Evolutionary conservation across 2,888 invertebrate species (phyloP).

Genomic region (Nebria salina): DNA sequence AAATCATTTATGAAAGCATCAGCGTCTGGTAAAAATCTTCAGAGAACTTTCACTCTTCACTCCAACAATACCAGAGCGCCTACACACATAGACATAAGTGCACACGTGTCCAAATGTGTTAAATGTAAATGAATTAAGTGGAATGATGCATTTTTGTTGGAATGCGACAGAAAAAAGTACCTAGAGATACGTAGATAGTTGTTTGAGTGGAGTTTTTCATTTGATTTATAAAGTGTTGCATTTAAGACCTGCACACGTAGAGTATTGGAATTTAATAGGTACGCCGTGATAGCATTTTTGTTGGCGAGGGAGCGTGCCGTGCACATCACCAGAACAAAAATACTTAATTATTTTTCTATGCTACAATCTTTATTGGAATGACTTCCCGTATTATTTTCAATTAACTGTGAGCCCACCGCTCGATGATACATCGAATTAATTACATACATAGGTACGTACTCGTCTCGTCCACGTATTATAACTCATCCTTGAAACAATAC

Average conservation of each 20-base stretch:
- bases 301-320: neutral
- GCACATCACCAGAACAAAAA: neutral
- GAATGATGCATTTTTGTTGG: neutral
- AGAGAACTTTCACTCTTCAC: neutral
- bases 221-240: neutral
- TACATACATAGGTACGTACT: neutral
- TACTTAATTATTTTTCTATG: slow-evolving; percentile 1
- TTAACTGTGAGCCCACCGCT: neutral
- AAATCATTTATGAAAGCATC: neutral
- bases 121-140: neutral
- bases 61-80: neutral
- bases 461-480: neutral
- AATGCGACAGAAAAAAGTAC: neutral
- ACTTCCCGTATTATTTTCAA: slow-evolving; percentile 1
- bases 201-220: neutral
- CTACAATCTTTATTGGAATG: neutral
- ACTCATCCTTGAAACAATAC: neutral
- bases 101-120: neutral
- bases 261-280: neutral
- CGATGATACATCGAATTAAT: slow-evolving; percentile 1
- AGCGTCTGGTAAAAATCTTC: neutral
- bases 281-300: neutral
- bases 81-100: neutral
- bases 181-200: neutral
- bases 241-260: neutral